Evolutionary conservation across 2,113 vertebrate genomes (phyloP).

Genomic region (Nerophis lumbriciformis): DNA sequence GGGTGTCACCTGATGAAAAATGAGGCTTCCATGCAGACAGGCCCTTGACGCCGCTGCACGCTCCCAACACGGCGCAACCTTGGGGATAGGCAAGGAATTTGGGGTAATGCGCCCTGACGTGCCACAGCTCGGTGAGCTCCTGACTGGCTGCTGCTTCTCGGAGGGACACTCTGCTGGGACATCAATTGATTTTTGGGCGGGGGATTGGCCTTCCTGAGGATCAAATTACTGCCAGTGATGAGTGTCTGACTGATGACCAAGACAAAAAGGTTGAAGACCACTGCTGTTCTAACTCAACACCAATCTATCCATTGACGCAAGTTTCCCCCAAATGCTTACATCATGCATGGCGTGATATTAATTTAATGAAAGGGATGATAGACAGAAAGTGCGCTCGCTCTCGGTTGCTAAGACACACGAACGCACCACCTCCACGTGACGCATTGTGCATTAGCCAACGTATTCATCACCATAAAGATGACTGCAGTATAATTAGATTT

Average conservation of each 20-base stretch:
- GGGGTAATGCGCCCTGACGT: constrained; percentile 61
- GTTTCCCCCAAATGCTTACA: constrained; percentile 34
- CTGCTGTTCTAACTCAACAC: too few species aligned
- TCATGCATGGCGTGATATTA: constrained; percentile 39
- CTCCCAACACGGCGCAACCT: constrained; percentile 45
- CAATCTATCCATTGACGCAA: constrained; percentile 13
- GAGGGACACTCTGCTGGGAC: constrained; percentile 13
- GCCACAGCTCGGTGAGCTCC: constrained; percentile 54
- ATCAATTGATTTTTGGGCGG: constrained; percentile 16
- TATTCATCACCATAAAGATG: constrained; percentile 62
- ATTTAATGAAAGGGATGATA: constrained; percentile 49
- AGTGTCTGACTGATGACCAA: not conserved
- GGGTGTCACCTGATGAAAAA: constrained; percentile 53
- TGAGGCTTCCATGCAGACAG: constrained; percentile 49
- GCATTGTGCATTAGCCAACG: constrained; percentile 55
- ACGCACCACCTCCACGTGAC: constrained; percentile 38
- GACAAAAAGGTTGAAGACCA: not conserved
- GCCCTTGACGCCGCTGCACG: constrained; percentile 43
- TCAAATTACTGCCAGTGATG: constrained; percentile 4
- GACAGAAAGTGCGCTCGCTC: constrained; percentile 38
- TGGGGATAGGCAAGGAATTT: constrained; percentile 53
- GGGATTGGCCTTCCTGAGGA: constrained; percentile 23
- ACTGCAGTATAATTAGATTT: constrained; percentile 56
- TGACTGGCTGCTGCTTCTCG: constrained; percentile 44
- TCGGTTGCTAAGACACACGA: constrained; percentile 24